phyloP scores from a whole-genome alignment of 2,888 invertebrate species.

The Dichetophora obliterata region DNA sequence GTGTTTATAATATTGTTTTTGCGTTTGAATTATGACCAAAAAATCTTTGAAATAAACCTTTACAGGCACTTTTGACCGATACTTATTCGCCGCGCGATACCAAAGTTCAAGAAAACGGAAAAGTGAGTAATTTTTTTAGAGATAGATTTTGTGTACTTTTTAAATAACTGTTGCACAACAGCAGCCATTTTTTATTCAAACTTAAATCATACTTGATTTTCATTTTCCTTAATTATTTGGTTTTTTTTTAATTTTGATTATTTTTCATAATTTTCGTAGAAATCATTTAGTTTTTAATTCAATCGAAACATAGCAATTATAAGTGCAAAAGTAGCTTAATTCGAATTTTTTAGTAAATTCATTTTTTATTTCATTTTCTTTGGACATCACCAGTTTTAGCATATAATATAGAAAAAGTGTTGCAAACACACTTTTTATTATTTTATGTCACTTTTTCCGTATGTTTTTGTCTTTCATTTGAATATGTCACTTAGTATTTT shows the following conservation, averaged over 20 bases:
- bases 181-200: neutral
- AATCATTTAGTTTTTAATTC: slow-evolving; percentile 5
- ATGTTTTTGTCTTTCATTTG: neutral
- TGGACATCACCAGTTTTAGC: neutral
- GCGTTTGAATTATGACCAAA: slow-evolving; percentile 21
- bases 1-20: slow-evolving; percentile 35
- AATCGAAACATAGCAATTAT: neutral
- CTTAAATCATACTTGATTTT: neutral
- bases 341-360: neutral
- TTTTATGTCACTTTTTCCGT: neutral
- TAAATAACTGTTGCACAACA: neutral
- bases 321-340: slow-evolving; percentile 5
- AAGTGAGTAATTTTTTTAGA: slow-evolving; percentile 74
- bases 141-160: neutral
- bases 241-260: neutral
- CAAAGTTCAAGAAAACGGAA: slow-evolving; percentile 88
- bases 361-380: neutral
- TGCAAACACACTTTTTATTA: neutral
- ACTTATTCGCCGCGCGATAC: slow-evolving; percentile 73
- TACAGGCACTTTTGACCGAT: slow-evolving; percentile 76
- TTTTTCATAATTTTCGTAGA: neutral
- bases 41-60: slow-evolving; percentile 60
- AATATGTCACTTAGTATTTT: neutral
- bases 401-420: neutral
- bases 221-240: slow-evolving; percentile 2